Percentiles rank a stretch among this genome's conserved stretches.
These are phyloP conservation scores for Cephus spinipes DNA, from an alignment of 2,888 invertebrate genomes.

Conservation along the genomic window DNA sequence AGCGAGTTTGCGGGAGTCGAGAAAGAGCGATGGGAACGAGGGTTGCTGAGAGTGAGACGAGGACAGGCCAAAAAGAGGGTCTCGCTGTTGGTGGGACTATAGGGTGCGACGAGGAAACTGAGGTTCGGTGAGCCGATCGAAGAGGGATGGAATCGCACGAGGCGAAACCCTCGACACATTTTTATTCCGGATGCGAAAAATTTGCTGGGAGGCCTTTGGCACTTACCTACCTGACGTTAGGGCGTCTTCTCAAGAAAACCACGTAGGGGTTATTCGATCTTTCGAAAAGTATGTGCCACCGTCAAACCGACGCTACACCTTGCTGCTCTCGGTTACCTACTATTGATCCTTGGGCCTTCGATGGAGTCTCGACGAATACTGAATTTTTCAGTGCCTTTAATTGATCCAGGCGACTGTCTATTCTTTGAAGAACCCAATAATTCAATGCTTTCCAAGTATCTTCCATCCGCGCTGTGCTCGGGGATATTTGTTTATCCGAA, in stretches of 20 bases:
- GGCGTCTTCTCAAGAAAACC: neutral
- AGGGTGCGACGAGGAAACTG: neutral
- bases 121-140: neutral
- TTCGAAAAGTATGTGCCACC: neutral
- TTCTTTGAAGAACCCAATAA: neutral
- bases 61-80: neutral
- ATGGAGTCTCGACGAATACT: neutral
- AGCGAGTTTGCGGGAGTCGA: conserved; percentile 6
- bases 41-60: conserved; percentile 13
- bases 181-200: conserved; percentile 1
- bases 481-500: neutral
- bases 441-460: neutral
- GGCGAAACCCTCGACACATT: conserved; percentile 20
- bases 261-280: neutral
- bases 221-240: neutral
- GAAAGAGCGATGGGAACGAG: conserved; percentile 16
- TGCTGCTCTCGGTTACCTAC: neutral
- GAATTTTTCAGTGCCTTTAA: neutral
- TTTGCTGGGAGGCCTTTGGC: neutral
- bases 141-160: neutral
- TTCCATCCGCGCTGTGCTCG: neutral
- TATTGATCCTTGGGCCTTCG: neutral
- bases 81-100: neutral
- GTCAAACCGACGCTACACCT: neutral
- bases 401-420: neutral